phyloP scores from a whole-genome alignment of 2,888 invertebrate species.

The Eupsilia transversa region DNA sequence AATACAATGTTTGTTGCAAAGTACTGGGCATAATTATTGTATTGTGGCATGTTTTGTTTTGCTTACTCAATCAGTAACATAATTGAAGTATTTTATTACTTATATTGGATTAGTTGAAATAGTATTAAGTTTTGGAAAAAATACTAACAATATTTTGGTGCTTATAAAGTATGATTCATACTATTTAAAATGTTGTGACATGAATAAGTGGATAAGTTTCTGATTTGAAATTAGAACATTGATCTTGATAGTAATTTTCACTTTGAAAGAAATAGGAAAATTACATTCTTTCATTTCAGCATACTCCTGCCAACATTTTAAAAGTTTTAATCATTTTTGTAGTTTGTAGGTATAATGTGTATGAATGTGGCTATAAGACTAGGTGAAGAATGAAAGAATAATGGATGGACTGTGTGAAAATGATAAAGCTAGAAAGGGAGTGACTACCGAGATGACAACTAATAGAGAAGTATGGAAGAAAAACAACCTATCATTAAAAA shows the following conservation, averaged over 20 bases:
- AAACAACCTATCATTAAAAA: too few species aligned
- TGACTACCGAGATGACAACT: too few species aligned
- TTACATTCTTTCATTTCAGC: not conserved
- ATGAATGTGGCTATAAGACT: too few species aligned
- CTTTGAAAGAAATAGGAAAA: conserved; percentile 1
- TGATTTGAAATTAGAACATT: conserved; percentile 38
- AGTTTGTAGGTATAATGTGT: not conserved
- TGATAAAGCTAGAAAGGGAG: too few species aligned
- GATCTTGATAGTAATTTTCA: not conserved
- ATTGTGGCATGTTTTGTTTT: not conserved
- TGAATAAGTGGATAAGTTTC: conserved; percentile 1
- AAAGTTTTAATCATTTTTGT: not conserved
- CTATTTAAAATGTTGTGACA: conserved; percentile 15
- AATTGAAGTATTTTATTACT: not conserved
- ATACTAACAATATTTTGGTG: not conserved
- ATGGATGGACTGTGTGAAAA: too few species aligned
- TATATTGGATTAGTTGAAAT: not conserved
- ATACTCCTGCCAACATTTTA: not conserved
- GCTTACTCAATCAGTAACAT: not conserved
- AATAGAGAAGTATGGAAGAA: too few species aligned
- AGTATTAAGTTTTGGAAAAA: not conserved
- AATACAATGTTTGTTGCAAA: conserved; percentile 14
- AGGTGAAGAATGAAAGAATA: too few species aligned
- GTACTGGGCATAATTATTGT: not conserved
- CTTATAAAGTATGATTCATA: conserved; percentile 43